Conservation (phyloP, 2,888 invertebrate species). For the Xestia rhomboidea region DNA sequence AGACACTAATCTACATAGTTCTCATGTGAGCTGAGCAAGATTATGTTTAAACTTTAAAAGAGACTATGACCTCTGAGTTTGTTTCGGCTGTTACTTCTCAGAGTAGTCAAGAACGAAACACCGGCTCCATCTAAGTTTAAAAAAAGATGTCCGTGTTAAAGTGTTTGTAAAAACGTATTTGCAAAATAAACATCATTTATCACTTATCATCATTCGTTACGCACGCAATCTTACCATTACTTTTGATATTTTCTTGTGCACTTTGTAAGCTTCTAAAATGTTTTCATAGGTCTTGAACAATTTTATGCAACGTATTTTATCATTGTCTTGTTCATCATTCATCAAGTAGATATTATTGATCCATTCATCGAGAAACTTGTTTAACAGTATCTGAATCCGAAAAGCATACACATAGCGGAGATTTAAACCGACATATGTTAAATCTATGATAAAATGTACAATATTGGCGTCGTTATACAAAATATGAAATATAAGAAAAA, state of each 20-base stretch:
- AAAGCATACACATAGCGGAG: neutral
- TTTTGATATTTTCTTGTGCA: constrained; percentile 29
- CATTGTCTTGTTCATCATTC: neutral
- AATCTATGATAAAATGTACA: constrained; percentile 5
- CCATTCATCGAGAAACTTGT: neutral
- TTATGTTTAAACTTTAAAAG: no score
- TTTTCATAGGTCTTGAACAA: constrained; percentile 32
- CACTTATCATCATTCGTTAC: no score
- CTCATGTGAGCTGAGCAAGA: no score
- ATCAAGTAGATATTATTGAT: neutral
- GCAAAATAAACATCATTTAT: no score
- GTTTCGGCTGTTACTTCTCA: no score
- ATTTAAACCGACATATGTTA: neutral
- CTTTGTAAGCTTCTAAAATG: constrained; percentile 30
- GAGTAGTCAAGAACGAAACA: no score
- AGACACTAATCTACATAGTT: no score
- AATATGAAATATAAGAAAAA: neutral
- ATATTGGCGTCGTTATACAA: neutral
- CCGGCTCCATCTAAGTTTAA: no score
- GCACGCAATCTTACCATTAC: constrained; percentile 11
- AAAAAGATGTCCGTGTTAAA: no score
- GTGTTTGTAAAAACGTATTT: no score
- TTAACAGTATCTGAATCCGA: constrained; percentile 7
- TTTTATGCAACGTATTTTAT: neutral
- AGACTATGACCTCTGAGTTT: no score